Base-by-base conservation (phyloP, 2,113 vertebrate species). In the Gracilinanus agilis region DNA sequence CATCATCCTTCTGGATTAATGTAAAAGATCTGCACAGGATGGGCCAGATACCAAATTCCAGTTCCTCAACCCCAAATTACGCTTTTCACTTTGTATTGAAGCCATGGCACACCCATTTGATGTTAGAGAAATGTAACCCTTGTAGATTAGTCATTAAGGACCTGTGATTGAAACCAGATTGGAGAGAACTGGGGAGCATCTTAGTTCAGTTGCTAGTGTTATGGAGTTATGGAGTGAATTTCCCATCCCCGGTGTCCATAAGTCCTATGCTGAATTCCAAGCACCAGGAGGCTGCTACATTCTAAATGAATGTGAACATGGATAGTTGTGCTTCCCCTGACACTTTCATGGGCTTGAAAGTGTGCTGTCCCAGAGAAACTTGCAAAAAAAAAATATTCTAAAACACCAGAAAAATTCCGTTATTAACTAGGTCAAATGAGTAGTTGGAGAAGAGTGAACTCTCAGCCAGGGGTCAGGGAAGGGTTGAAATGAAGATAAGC, bases 1-100 rank as follows among this genome's bases (percentile, higher is more conserved):
- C 90, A 96, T 97, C 94, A 91, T 96, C 96, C 94, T 96, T 92
- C 75, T 88, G 94, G 95, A 97, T 97, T 95, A 97, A 97, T 94
- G 96, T 89, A 44, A 44, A 44, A 92, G 56, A 29, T 53, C 16
- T 53, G 44, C 56, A 44, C 19, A 23, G 56, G 34, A 83, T 40
- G 34, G 55, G 19, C 24, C 54, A 29, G 54, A 9, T 27, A 11
- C 54, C 67, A 97, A 53, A 93, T 96, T 95, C 95, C 88, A 56
- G 55, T 97, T 98, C 97, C 97, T 95, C 92, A 97, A 53, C 25
- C 91, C 89, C 93, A 61, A 0, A 58, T 61, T 94, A 56, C 75
- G n/a, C 8, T 49, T 55, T 53, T 90, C 92, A 89, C 55, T 96
- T 58, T 93, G 96, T 97, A 95, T 92, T 94, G 96, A 97, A 96